These are phyloP conservation scores for Cryptoprocta ferox DNA, from an alignment of 2,797 vertebrate genomes.

Conservation along the genomic window DNA sequence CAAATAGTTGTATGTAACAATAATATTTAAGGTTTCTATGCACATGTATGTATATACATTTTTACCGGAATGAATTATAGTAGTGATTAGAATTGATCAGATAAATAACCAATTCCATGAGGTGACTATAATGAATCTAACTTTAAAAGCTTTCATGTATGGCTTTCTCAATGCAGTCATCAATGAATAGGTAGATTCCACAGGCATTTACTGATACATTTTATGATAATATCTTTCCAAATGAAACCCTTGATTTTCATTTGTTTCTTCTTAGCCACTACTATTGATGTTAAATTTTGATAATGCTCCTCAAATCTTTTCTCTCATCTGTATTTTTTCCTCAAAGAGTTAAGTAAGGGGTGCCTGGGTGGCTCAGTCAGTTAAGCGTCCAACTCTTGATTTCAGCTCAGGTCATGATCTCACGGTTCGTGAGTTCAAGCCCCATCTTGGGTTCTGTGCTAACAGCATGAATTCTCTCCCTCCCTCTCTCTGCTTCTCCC, in stretches of 20 bases:
- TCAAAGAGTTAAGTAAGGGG: not conserved
- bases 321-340: not conserved
- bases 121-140: not conserved
- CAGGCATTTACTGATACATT: not conserved
- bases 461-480: no score
- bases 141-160: not conserved
- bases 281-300: not conserved
- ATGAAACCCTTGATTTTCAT: not conserved
- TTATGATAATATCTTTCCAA: conserved; percentile 32
- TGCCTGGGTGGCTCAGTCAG: no score
- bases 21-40: not conserved
- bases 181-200: not conserved
- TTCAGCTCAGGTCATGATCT: no score
- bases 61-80: not conserved
- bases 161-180: not conserved
- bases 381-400: no score
- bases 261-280: not conserved
- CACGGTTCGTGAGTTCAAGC: no score
- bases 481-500: no score
- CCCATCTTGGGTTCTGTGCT: no score
- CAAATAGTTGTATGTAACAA: not conserved
- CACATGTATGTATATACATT: not conserved
- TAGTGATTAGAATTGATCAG: not conserved
- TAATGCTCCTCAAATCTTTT: not conserved
- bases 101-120: not conserved